Conservation (phyloP, 2,797 vertebrate species). For the Euthynnus affinis region DNA sequence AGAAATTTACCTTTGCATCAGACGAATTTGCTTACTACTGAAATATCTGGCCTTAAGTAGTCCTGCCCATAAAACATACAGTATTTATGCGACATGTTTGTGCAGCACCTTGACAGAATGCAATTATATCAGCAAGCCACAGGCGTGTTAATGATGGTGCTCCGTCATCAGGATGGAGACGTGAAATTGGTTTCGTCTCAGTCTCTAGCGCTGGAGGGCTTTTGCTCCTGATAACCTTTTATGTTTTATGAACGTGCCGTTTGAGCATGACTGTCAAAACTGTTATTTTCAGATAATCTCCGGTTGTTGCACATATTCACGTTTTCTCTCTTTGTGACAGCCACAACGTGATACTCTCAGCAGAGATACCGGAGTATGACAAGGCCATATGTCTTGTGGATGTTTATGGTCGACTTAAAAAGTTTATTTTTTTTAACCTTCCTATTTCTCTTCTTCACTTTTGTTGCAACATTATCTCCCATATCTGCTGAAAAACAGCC, state of each 20-base stretch:
- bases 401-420: neutral
- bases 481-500: neutral
- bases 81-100: conserved; percentile 57
- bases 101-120: conserved; percentile 60
- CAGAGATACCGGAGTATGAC: neutral
- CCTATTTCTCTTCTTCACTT: neutral
- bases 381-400: neutral
- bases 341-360: neutral
- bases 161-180: conserved; percentile 56
- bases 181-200: conserved; percentile 35
- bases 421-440: neutral
- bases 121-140: conserved; percentile 64
- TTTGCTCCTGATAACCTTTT: conserved; percentile 44
- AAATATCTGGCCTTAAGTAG: conserved; percentile 11
- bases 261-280: conserved; percentile 6
- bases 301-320: neutral
- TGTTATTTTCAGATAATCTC: neutral
- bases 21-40: neutral
- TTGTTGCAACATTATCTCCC: neutral
- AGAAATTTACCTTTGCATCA: neutral
- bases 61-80: conserved; percentile 35
- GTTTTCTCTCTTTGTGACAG: neutral
- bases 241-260: conserved; percentile 3
- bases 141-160: conserved; percentile 58
- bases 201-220: conserved; percentile 44